phyloP scores from a whole-genome alignment of 2,113 vertebrate genomes.

The Dolichotis patagonum region DNA sequence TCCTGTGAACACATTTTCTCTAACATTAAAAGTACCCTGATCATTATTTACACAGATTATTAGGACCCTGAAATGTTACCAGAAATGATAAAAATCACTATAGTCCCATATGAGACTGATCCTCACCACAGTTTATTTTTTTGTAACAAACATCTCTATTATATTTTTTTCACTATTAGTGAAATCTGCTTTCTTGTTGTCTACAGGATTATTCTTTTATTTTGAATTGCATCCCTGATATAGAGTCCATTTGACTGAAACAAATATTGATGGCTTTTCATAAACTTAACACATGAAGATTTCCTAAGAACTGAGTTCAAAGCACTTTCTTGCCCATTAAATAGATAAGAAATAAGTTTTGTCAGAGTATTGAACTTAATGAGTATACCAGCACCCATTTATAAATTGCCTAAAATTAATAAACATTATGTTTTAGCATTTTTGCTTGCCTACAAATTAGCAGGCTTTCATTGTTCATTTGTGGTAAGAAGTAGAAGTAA shows the following conservation, averaged over 20 bases:
- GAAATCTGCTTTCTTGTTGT: neutral
- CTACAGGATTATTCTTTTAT: neutral
- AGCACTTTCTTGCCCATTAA: neutral
- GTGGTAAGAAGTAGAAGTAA: neutral
- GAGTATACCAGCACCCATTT: neutral
- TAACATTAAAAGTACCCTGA: neutral
- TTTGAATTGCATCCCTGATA: neutral
- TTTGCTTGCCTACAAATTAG: neutral
- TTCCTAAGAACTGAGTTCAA: neutral
- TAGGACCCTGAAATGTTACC: neutral
- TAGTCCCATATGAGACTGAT: neutral
- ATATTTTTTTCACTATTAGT: neutral
- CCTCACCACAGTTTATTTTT: neutral
- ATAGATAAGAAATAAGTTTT: neutral
- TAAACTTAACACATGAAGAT: neutral
- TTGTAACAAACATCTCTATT: neutral
- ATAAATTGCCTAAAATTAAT: neutral
- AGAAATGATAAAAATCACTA: neutral
- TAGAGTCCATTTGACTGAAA: neutral
- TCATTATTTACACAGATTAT: neutral
- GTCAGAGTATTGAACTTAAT: neutral
- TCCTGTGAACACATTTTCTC: conserved; percentile 9
- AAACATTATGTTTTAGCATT: neutral
- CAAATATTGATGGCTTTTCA: neutral
- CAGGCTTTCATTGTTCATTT: neutral